Conservation (phyloP, 1,140 invertebrate genomes). For the Cherax quadricarinatus region DNA sequence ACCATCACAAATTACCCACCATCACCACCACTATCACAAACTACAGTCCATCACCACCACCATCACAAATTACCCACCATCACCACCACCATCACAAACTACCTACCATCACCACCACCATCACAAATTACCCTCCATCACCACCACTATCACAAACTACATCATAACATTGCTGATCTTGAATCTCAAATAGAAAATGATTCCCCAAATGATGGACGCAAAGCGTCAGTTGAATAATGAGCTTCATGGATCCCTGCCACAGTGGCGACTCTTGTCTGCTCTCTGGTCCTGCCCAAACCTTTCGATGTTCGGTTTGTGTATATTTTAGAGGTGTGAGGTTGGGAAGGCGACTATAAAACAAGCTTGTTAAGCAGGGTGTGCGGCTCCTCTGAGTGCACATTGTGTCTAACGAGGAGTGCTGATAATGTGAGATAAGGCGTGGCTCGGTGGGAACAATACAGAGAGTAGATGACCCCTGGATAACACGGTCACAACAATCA, state of each 20-base stretch:
- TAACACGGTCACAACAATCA: constrained; percentile 37
- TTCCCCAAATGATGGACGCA: neutral
- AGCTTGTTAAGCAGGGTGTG: constrained; percentile 12
- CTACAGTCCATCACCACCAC: neutral
- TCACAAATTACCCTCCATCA: too few relatives aligned
- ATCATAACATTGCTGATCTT: neutral
- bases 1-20: neutral
- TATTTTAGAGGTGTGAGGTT: neutral
- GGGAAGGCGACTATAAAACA: constrained; percentile 17
- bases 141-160: too few relatives aligned
- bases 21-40: neutral
- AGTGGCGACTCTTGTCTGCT: neutral
- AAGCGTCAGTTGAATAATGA: neutral
- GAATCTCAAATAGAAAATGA: neutral
- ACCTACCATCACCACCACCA: too few relatives aligned
- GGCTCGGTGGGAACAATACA: neutral
- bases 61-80: neutral
- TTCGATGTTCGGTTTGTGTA: neutral
- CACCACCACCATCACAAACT: too few relatives aligned
- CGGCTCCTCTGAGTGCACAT: constrained; percentile 3
- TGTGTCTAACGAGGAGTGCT: constrained; percentile 8
- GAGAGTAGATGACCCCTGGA: neutral
- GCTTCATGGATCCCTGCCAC: neutral
- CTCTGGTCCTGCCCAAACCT: neutral
- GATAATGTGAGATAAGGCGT: constrained; percentile 8